Conservation (phyloP, 2,113 vertebrate species). For the Grantiella picta region DNA sequence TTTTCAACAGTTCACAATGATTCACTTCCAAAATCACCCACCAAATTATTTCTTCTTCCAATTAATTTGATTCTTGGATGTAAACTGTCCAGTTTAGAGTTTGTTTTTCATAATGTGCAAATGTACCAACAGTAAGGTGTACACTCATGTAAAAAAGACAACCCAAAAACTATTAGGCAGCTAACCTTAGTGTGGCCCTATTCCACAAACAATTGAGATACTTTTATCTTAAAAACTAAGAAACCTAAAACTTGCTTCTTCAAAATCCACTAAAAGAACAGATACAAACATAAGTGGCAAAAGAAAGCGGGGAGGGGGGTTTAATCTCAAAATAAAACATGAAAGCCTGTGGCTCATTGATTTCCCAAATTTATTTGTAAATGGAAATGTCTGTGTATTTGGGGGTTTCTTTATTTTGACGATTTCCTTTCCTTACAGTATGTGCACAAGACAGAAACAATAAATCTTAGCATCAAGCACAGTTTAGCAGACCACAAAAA, state of each 20-base stretch:
- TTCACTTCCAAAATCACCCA: not conserved
- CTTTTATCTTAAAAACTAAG: not conserved
- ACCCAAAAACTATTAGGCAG: not conserved
- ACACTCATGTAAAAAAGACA: not conserved
- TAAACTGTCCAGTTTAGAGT: not conserved
- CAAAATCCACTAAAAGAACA: not conserved
- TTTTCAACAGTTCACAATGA: not conserved
- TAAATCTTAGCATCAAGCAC: not conserved
- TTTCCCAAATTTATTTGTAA: not conserved
- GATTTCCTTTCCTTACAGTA: not conserved
- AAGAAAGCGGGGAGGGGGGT: not conserved
- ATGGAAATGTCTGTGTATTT: not conserved
- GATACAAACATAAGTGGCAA: not conserved
- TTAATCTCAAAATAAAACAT: not conserved
- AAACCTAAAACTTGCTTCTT: not conserved
- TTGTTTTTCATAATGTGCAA: not conserved
- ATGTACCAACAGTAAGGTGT: not conserved
- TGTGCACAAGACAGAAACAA: not conserved
- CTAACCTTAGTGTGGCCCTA: not conserved
- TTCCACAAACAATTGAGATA: not conserved
- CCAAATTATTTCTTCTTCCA: not conserved
- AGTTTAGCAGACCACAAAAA: not conserved
- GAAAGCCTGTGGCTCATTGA: not conserved
- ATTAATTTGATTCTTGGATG: not conserved
- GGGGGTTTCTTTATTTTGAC: not conserved